Percentiles rank a stretch among this genome's conserved stretches.
phyloP scores from a whole-genome alignment of 2,797 vertebrate species.

The Hylomyscus alleni region DNA sequence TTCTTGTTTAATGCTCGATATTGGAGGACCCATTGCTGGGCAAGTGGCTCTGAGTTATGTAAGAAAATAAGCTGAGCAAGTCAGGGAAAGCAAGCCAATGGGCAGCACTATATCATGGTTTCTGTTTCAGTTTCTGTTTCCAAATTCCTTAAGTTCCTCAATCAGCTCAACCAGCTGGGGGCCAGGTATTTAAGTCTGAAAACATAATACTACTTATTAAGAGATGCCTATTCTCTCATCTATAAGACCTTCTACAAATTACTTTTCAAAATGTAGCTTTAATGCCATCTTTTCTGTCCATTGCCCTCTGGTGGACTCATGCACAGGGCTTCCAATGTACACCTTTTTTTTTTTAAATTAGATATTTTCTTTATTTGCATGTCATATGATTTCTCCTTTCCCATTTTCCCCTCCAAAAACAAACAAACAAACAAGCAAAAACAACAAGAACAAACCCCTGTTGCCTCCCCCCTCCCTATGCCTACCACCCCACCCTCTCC shows the following conservation, averaged over 20 bases:
- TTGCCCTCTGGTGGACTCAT: background rate
- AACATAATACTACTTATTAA: background rate
- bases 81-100: background rate
- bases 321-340: background rate
- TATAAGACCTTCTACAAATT: background rate
- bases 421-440: too few relatives aligned
- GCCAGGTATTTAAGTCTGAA: background rate
- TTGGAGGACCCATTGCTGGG: background rate
- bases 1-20: background rate
- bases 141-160: background rate
- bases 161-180: background rate
- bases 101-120: background rate
- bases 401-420: too few relatives aligned
- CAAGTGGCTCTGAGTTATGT: background rate
- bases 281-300: background rate
- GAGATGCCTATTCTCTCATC: background rate
- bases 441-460: too few relatives aligned
- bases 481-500: too few relatives aligned
- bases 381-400: too few relatives aligned
- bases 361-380: too few relatives aligned
- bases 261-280: background rate
- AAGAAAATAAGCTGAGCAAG: background rate
- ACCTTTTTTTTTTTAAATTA: too few relatives aligned
- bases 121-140: background rate
- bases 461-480: too few relatives aligned